These are phyloP conservation scores for Ceuthmochares aereus DNA, from an alignment of 2,113 vertebrate genomes.

Conservation along the genomic window DNA sequence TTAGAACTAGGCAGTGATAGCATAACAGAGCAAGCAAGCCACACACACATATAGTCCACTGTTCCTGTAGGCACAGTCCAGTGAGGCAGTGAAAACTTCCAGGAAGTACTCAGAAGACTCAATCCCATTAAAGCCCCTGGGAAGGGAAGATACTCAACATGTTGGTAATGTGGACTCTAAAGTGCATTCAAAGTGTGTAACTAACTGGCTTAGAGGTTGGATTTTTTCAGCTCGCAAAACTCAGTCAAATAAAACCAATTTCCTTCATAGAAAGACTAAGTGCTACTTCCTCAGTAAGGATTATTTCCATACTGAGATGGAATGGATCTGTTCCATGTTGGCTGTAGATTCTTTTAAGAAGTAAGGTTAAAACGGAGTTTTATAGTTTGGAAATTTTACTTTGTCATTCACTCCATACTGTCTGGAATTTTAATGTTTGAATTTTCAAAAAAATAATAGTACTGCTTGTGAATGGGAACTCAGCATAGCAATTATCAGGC, in stretches of 20 bases:
- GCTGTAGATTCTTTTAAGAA: not conserved
- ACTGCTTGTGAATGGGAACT: constrained; percentile 1
- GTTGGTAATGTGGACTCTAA: not conserved
- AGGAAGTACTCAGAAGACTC: not conserved
- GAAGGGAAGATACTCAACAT: not conserved
- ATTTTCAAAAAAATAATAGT: constrained; percentile 14
- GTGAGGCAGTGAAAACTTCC: not conserved
- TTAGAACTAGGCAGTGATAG: not conserved
- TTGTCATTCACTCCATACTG: not conserved
- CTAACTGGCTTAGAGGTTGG: not conserved
- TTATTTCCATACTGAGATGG: not conserved
- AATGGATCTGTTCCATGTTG: not conserved
- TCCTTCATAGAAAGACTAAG: not conserved
- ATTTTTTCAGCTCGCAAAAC: not conserved
- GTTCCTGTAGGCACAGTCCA: not conserved
- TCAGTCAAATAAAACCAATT: not conserved
- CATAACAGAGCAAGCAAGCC: not conserved
- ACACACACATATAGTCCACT: not conserved
- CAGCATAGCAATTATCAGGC: constrained; percentile 11
- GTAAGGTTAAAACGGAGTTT: not conserved
- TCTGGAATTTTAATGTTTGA: constrained; percentile 9
- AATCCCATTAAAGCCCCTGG: not conserved
- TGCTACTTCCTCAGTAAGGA: not conserved
- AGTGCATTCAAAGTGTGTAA: not conserved
- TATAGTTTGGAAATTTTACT: not conserved